Conservation (phyloP, 2,113 vertebrate genomes). For the Rutilus rutilus region DNA sequence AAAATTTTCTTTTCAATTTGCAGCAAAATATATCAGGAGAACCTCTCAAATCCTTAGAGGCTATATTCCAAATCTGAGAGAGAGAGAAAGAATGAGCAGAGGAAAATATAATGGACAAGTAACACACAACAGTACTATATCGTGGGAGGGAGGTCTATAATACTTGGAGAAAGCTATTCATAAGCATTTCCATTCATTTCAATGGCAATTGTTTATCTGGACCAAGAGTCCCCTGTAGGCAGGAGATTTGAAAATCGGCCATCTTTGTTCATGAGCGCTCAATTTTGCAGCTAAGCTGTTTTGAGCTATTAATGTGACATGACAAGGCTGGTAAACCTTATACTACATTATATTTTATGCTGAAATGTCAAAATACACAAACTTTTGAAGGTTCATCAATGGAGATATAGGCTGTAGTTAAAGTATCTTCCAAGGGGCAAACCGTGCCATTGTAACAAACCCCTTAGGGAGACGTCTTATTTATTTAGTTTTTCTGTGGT, state of each 20-base stretch:
- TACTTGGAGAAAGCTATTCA: background rate
- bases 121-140: background rate
- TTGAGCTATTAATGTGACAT: background rate
- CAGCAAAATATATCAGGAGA: background rate
- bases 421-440: background rate
- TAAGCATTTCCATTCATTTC: background rate
- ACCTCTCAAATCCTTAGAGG: background rate
- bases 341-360: background rate
- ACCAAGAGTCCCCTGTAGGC: background rate
- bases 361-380: background rate
- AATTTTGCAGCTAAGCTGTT: background rate
- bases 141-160: background rate
- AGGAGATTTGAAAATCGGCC: background rate
- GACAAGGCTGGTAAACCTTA: background rate
- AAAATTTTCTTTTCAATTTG: constrained; percentile 14
- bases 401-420: background rate
- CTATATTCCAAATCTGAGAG: constrained; percentile 28
- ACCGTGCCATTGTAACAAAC: background rate
- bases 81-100: background rate
- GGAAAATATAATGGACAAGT: background rate
- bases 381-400: background rate
- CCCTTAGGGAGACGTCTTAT: background rate
- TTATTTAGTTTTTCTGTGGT: background rate
- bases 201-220: background rate
- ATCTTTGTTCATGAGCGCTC: background rate